Evolutionary conservation across 1,140 invertebrate species (phyloP), one percentile per base, ranked within the genome.

Genomic region (Potamilus streckersoni): DNA sequence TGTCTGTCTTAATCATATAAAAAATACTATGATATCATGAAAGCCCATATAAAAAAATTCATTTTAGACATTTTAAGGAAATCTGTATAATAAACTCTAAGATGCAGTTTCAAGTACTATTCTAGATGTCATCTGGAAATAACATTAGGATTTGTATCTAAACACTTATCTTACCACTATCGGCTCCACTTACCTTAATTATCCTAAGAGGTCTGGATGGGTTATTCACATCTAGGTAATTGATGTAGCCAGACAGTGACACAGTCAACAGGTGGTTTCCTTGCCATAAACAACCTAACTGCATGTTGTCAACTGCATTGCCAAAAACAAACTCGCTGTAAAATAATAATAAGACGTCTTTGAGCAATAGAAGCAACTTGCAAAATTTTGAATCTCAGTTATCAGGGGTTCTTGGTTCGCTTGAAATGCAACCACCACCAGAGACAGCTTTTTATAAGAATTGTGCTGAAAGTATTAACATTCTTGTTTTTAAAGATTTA

Each of bases 231-330:
- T 99, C 96, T 73, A 99, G 91, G 90, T 98, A 99, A 90, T 95
- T 98, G 82, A 99, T 96, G 84, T 97, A 96, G 17, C 98, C 98
- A 85, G 95, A 96, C 19, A 99, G 91, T 0, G 97, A 98, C 17
- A 99, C 96, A 5, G 95, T 94, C 1, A 99, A 87, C 20, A 99
- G 88, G 90, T 96, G 92, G 57, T 86, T 76, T 14, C 94, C 95
- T 92, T 97, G 96, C 98, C 98, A 99, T 23, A 99, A 90, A 88
- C 98, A 98, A 16, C 96, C 97, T 2, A 99, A 95, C 93, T 97
- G 96, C 92, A 97, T 96, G 90, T 98, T 96, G 81, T 96, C 94
- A 11, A 98, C 93, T 66, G 94, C 93, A 58, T 90, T 93, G 38
- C 83, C 83, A 65, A 87, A 68, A 1, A 72, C 61, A 83, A 86